These are phyloP conservation scores for Macrotis lagotis DNA, from an alignment of 2,113 vertebrate species.

Conservation along the genomic window DNA sequence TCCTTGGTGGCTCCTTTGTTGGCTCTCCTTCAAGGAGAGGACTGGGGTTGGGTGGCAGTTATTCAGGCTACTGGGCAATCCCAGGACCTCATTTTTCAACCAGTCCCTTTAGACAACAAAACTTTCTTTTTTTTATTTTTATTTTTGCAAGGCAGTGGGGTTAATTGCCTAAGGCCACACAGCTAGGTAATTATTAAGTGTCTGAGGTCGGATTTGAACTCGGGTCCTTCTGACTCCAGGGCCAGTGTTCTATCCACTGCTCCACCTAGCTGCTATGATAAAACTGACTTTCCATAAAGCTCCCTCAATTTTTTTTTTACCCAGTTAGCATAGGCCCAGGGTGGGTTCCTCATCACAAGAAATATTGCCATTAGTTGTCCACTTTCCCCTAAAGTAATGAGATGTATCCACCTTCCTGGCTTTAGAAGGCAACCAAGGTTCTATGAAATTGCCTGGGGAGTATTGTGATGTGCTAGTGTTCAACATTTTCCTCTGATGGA, in stretches of 20 bases:
- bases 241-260: too few relatives aligned
- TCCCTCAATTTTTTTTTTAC: conserved; percentile 67
- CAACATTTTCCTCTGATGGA: background rate
- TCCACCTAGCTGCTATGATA: too few relatives aligned
- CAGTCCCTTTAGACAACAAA: conserved; percentile 22
- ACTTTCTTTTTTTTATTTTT: too few relatives aligned
- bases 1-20: conserved; percentile 66
- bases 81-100: conserved; percentile 54
- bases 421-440: conserved; percentile 42
- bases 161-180: too few relatives aligned
- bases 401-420: background rate
- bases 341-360: conserved; percentile 58
- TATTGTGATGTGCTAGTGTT: conserved; percentile 42
- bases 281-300: conserved; percentile 56
- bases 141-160: too few relatives aligned
- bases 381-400: conserved; percentile 46
- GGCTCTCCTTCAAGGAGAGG: conserved; percentile 57
- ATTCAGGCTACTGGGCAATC: conserved; percentile 4
- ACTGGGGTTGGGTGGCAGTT: conserved; percentile 62
- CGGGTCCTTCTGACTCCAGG: too few relatives aligned
- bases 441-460: conserved; percentile 48
- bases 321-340: conserved; percentile 41
- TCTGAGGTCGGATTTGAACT: too few relatives aligned
- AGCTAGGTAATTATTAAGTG: too few relatives aligned
- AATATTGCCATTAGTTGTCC: conserved; percentile 43